These are phyloP conservation scores for Invenusta paracnida DNA, from an alignment of 2,888 invertebrate species.

Conservation along the genomic window DNA sequence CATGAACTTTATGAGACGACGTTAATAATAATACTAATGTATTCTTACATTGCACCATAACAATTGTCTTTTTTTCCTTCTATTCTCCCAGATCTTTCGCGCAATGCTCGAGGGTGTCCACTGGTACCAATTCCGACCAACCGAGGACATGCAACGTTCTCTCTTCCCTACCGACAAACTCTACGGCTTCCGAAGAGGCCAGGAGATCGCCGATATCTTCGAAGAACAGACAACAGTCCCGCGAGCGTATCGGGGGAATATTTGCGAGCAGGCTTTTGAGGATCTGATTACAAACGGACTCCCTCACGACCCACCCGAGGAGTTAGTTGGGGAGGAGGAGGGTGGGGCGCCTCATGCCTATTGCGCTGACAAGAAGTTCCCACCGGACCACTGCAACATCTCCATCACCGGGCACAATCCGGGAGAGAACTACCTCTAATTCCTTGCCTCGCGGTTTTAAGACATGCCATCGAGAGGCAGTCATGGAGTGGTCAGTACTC, in stretches of 20 bases:
- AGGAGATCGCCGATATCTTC: background rate
- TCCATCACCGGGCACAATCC: background rate
- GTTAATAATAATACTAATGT: no score
- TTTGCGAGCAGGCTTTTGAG: background rate
- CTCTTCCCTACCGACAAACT: background rate
- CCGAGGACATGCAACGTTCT: background rate
- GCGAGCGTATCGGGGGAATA: background rate
- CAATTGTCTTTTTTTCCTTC: no score
- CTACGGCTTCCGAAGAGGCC: background rate
- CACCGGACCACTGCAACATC: background rate
- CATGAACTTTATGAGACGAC: background rate
- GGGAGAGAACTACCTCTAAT: background rate
- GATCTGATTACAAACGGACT: no score
- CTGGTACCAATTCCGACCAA: background rate
- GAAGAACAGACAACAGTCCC: background rate
- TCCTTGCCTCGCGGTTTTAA: background rate
- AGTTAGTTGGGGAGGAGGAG: background rate
- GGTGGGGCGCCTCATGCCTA: background rate
- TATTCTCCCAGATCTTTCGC: background rate
- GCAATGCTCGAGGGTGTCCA: background rate
- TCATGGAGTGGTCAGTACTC: no score
- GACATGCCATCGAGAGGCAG: no score
- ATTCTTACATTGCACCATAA: no score
- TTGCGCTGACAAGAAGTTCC: background rate
- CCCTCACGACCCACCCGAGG: no score